A percentile compares a stretch with the other conserved stretches of the same genome.
phyloP scores from a whole-genome alignment of 92 coral and sea anemone genomes.

The Desmophyllum pertusum region DNA sequence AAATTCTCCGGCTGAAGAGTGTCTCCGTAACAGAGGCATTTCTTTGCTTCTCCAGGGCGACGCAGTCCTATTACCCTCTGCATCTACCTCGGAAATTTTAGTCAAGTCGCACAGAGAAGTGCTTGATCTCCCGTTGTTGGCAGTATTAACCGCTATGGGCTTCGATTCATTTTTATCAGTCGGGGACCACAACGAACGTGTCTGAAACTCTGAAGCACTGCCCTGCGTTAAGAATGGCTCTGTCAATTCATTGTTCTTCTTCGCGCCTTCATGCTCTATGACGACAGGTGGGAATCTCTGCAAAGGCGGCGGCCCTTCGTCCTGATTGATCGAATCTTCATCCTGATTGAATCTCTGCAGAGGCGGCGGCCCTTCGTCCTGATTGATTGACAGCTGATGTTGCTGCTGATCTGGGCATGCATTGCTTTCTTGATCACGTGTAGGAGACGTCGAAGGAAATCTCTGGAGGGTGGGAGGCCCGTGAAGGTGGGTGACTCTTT shows the following conservation, averaged over 20 bases:
- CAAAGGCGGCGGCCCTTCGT: constrained; percentile 46
- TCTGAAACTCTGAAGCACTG: neutral
- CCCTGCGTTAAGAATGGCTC: neutral
- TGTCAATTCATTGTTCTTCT: neutral
- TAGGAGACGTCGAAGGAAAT: constrained; percentile 46
- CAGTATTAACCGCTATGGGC: neutral
- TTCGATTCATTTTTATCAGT: constrained; percentile 4
- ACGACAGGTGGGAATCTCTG: constrained; percentile 33
- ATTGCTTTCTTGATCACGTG: constrained; percentile 30
- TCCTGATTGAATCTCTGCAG: too few species aligned
- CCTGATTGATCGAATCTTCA: constrained; percentile 5
- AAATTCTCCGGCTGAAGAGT: constrained; percentile 26
- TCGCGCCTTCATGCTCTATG: constrained; percentile 16
- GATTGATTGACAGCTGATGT: constrained; percentile 20
- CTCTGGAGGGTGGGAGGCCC: constrained; percentile 87
- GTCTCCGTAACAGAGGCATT: constrained; percentile 48
- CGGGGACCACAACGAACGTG: neutral
- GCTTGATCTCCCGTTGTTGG: neutral
- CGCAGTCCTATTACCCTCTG: neutral
- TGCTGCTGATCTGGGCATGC: constrained; percentile 2
- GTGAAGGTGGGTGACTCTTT: constrained; percentile 83
- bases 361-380: constrained; percentile 22
- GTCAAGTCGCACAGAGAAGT: constrained; percentile 35
- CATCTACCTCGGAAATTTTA: constrained; percentile 14
- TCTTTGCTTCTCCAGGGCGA: constrained; percentile 24